Percentiles rank a stretch among this genome's conserved stretches.
Conservation (phyloP, 2,113 vertebrate genomes). For the Silurus asotus region DNA sequence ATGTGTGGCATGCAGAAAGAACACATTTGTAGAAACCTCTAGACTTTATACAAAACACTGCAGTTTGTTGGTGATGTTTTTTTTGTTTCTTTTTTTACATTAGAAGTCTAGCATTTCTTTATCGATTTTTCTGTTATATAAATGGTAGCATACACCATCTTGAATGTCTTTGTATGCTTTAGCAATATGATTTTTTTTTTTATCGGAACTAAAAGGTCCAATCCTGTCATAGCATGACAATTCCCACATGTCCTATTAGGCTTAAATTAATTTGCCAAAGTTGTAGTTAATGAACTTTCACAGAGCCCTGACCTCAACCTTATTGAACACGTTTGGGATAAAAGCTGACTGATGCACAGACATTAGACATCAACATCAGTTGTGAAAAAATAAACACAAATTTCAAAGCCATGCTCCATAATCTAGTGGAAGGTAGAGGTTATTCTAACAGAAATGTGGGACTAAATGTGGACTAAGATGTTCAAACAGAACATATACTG, state of each 20-base stretch:
- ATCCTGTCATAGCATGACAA: background rate
- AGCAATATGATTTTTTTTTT: background rate
- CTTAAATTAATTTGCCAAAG: background rate
- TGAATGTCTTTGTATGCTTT: background rate
- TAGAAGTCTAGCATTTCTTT: background rate
- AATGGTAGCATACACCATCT: background rate
- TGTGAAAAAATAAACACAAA: too few species aligned
- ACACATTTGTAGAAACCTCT: background rate
- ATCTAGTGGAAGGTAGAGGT: background rate
- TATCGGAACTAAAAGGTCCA: background rate
- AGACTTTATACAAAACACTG: background rate
- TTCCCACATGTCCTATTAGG: background rate
- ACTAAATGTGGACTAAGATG: too few species aligned
- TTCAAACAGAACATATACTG: too few species aligned
- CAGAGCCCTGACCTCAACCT: background rate
- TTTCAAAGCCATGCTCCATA: too few species aligned
- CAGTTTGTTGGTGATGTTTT: background rate
- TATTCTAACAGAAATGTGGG: too few species aligned
- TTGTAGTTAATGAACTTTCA: background rate
- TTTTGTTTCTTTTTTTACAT: background rate
- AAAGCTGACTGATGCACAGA: background rate
- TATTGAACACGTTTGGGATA: background rate
- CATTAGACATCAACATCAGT: background rate
- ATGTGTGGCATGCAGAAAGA: slow-evolving; percentile 7
- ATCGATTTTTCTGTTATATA: background rate